Conservation (phyloP, 2,888 invertebrate genomes). For the Callimorpha dominula region DNA sequence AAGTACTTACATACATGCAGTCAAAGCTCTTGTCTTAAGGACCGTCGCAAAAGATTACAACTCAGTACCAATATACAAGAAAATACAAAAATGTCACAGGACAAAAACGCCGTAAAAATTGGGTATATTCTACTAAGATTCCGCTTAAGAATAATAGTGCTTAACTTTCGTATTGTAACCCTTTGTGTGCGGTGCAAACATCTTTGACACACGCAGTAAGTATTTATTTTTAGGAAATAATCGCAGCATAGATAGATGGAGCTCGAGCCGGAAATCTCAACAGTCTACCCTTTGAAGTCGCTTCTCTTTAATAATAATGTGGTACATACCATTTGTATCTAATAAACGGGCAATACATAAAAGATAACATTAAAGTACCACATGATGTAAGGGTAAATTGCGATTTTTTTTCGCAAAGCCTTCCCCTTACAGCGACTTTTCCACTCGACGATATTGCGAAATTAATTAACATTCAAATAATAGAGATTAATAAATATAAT, state of each 20-base stretch:
- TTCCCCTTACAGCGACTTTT: conserved; percentile 8
- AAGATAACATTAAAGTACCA: conserved; percentile 4
- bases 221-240: conserved; percentile 6
- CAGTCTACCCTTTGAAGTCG: conserved; percentile 5
- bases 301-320: background rate
- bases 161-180: background rate
- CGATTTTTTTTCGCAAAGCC: conserved; percentile 8
- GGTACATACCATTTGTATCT: background rate
- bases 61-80: background rate
- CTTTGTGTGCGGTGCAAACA: background rate
- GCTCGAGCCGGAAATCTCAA: conserved; percentile 5
- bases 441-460: conserved; percentile 30
- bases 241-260: background rate
- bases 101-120: background rate
- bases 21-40: background rate
- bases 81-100: background rate
- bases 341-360: conserved; percentile 6
- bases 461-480: conserved; percentile 44
- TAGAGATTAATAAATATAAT: conserved; percentile 28
- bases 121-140: too few relatives aligned
- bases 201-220: background rate
- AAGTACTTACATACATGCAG: too few relatives aligned
- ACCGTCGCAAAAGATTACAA: background rate
- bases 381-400: background rate
- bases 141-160: background rate